Conservation (phyloP, 2,797 vertebrate species). For the Miichthys miiuy region DNA sequence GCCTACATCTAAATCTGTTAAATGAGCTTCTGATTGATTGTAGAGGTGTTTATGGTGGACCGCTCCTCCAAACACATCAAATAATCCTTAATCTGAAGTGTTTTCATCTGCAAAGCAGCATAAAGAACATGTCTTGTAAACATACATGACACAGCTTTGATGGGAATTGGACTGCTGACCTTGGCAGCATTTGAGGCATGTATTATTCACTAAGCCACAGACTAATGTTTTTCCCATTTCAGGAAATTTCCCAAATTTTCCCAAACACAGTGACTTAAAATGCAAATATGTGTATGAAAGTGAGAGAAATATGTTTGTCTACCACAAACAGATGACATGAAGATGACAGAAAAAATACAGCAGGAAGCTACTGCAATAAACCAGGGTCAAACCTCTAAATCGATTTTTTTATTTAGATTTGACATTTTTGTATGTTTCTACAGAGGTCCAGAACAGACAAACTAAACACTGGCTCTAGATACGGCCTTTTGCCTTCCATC, state of each 20-base stretch:
- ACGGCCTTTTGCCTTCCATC: too few relatives aligned
- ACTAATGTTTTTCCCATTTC: constrained; percentile 19
- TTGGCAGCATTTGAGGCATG: constrained; percentile 28
- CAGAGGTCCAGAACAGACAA: too few relatives aligned
- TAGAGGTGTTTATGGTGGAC: constrained; percentile 30
- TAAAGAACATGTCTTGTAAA: constrained; percentile 9
- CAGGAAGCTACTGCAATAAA: background rate
- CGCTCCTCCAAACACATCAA: background rate
- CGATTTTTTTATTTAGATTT: background rate
- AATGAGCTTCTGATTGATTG: constrained; percentile 34
- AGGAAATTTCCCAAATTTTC: constrained; percentile 39
- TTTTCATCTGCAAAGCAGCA: background rate
- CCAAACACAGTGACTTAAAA: constrained; percentile 29
- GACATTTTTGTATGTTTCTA: too few relatives aligned
- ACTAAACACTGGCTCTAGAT: too few relatives aligned
- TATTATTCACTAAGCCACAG: constrained; percentile 56
- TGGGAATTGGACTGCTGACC: constrained; percentile 44
- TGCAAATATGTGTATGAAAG: constrained; percentile 46
- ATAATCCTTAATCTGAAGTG: background rate
- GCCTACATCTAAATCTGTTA: constrained; percentile 12
- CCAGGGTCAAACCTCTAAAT: constrained; percentile 8
- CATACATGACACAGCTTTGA: background rate
- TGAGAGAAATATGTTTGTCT: constrained; percentile 26
- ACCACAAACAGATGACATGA: constrained; percentile 15
- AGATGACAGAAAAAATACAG: constrained; percentile 3